These are phyloP conservation scores for Diplosoma virens DNA, from an alignment of 23 tunicate genomes.

Conservation along the genomic window DNA sequence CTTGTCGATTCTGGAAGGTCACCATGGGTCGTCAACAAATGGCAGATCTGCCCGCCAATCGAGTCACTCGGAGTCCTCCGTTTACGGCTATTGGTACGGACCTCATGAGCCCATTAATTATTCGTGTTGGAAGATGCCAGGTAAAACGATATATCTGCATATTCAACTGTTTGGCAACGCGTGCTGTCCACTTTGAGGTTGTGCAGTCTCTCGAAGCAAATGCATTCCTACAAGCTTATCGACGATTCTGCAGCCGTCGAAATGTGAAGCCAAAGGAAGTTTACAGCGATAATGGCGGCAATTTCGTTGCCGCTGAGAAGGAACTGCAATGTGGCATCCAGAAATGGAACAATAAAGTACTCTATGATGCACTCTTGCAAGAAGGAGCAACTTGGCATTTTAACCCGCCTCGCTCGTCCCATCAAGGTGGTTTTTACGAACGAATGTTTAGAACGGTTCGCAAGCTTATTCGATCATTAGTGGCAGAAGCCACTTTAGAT, in stretches of 20 bases:
- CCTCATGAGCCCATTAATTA: neutral
- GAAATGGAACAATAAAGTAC: too few species aligned
- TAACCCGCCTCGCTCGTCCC: slow-evolving; percentile 3
- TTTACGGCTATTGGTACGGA: slow-evolving; percentile 4
- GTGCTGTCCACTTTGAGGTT: slow-evolving; percentile 14
- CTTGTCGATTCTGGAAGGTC: neutral
- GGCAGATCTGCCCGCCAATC: neutral
- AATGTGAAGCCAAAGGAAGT: neutral
- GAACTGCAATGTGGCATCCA: neutral
- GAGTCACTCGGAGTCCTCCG: neutral
- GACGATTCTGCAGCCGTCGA: neutral
- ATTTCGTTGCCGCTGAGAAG: neutral
- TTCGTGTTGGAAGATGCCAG: neutral
- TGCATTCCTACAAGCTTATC: neutral
- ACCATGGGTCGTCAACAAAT: neutral
- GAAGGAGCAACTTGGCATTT: too few species aligned
- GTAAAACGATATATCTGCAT: neutral
- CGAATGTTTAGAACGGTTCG: neutral
- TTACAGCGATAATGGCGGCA: neutral
- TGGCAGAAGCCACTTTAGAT: neutral
- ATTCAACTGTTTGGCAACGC: neutral
- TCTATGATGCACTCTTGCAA: too few species aligned
- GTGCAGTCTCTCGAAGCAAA: neutral
- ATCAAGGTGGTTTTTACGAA: slow-evolving; percentile 11
- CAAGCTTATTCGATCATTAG: neutral